Conservation (phyloP, 2,888 invertebrate species). For the Ferdinandea cuprea region DNA sequence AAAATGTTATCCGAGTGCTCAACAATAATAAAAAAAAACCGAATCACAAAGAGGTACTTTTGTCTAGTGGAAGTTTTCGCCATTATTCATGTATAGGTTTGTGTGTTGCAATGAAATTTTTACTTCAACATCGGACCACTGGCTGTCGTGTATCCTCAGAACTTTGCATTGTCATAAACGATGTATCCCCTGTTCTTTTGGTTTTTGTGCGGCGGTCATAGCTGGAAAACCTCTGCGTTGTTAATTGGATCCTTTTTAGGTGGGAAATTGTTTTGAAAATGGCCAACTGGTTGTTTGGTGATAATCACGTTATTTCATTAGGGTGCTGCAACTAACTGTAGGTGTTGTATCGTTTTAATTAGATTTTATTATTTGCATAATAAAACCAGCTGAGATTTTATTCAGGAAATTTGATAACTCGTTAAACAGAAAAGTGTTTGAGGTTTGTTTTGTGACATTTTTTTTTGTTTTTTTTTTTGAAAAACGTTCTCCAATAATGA, state of each 20-base stretch:
- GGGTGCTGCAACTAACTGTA: slow-evolving; percentile 6
- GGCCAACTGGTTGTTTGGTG: slow-evolving; percentile 32
- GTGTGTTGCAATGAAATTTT: slow-evolving; percentile 30
- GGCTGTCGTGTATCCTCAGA: slow-evolving; percentile 1
- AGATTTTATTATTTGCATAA: slow-evolving; percentile 3
- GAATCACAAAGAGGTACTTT: slow-evolving; percentile 39
- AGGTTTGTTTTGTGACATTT: no score
- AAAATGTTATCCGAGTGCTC: slow-evolving; percentile 35
- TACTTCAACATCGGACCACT: not conserved
- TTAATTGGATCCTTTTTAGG: slow-evolving; percentile 35
- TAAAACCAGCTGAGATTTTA: not conserved
- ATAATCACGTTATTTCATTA: slow-evolving; percentile 23
- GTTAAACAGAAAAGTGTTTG: not conserved
- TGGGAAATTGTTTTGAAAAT: slow-evolving; percentile 20
- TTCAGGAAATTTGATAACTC: not conserved
- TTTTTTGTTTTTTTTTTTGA: no score
- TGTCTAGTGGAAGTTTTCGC: slow-evolving; percentile 47
- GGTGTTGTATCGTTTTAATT: slow-evolving; percentile 34
- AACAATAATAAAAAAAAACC: slow-evolving; percentile 22
- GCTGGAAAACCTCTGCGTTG: slow-evolving; percentile 18
- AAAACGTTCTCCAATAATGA: no score
- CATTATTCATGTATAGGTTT: slow-evolving; percentile 45
- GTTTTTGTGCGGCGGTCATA: slow-evolving; percentile 4
- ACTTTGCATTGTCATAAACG: slow-evolving; percentile 10
- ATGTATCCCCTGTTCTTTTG: not conserved